phyloP scores from a whole-genome alignment of 2,113 vertebrate genomes.

The Lonchura striata region DNA sequence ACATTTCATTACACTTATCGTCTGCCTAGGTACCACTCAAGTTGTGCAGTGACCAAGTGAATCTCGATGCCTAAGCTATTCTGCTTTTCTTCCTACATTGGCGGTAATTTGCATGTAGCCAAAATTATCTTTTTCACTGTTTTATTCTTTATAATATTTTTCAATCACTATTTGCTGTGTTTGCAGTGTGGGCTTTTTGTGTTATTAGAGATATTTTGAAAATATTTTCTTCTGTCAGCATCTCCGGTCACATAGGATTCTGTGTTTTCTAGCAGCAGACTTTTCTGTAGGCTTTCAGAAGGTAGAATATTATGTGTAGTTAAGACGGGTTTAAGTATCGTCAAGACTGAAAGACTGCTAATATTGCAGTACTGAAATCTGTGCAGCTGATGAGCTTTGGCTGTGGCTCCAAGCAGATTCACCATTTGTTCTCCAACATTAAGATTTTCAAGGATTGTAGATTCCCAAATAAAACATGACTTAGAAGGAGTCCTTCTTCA shows the following conservation, averaged over 20 bases:
- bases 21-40: neutral
- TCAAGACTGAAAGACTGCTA: neutral
- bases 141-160: neutral
- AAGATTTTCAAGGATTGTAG: neutral
- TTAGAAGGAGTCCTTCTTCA: neutral
- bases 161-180: neutral
- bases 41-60: neutral
- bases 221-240: neutral
- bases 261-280: neutral
- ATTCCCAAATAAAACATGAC: neutral
- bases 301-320: neutral
- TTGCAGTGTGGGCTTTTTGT: neutral
- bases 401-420: neutral
- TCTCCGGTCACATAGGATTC: neutral
- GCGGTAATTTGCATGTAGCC: neutral
- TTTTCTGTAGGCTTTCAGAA: neutral
- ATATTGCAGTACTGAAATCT: neutral
- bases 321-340: neutral
- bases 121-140: neutral
- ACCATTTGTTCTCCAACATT: neutral
- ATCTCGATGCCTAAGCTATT: neutral
- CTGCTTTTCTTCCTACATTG: neutral
- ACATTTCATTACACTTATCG: neutral
- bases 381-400: neutral
- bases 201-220: neutral